Evolutionary conservation across 2,113 vertebrate genomes (phyloP), one percentile per base, ranked within the genome.

Genomic region (Excalfactoria chinensis): DNA sequence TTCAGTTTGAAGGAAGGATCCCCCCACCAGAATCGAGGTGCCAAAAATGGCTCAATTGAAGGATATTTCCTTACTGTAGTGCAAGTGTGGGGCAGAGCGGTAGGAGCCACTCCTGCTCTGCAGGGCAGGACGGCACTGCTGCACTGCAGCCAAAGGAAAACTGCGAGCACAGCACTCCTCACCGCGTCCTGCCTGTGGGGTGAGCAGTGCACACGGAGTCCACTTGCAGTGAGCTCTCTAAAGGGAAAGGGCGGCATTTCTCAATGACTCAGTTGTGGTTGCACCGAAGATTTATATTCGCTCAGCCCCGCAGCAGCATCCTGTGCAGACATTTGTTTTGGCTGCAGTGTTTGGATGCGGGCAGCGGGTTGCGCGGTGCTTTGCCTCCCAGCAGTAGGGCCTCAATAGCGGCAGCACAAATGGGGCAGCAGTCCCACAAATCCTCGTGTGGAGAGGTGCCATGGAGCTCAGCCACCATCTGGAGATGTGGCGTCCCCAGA

Each of bases 241-340:
- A 67, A 84, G 49, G 41, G 77, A 94, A 84, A 55, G 37, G 79
- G 62, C 58, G 37, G 63, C 41, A 23, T 78, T 93, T 78, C 69
- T 72, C 48, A 40, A 25, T 32, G 43, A 7, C 30, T 41, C 1
- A 0, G 14, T 3, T 46, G 53, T 46, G 37, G 83, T 20, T 53
- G 55, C 3, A 1, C 37, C 0, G 0, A 83, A 58, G 71, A 69
- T 77, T 93, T 77, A 37, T 63, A 11, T 49, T 83, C 92, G 13
- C 56, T 73, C 68, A 16, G 78, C 51, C 63, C 67, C 0, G 0
- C 53, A 66, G 79, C 86, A 94, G 93, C 51, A 86, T 83, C 88
- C 88, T 93, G 90, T 86, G 72, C 76, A 93, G 94, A 94, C 88
- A 91, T 89, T 91, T 92, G 68, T 46, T 88, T 93, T 93, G 90